Evolutionary conservation across 2,797 vertebrate species (phyloP).

Genomic region (Anabacerthia variegaticeps): DNA sequence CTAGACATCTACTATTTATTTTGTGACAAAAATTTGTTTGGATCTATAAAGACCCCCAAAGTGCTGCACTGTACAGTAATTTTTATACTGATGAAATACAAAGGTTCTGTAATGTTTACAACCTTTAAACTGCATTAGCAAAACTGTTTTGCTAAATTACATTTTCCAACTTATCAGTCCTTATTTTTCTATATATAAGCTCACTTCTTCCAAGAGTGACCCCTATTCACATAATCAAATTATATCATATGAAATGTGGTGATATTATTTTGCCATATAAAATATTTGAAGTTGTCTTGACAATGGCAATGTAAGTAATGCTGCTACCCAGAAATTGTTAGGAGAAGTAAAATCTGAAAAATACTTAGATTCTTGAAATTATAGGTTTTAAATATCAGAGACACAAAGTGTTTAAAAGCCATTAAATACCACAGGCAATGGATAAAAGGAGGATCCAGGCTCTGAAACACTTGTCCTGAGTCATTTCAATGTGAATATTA

Average conservation of each 20-base stretch:
- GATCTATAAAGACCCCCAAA: background rate
- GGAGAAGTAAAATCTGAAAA: background rate
- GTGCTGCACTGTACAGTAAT: background rate
- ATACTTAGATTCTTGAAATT: background rate
- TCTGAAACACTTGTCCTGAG: background rate
- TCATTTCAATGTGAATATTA: background rate
- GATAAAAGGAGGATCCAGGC: background rate
- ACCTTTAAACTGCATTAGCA: background rate
- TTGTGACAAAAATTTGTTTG: background rate
- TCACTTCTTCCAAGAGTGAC: background rate
- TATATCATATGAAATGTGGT: background rate
- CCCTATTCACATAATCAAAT: background rate
- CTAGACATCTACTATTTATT: background rate
- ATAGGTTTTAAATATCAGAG: background rate
- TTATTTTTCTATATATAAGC: slow-evolving; percentile 4
- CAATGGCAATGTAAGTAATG: background rate
- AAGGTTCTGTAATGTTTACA: background rate
- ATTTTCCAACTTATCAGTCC: background rate
- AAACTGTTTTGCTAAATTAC: background rate
- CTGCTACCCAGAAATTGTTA: background rate
- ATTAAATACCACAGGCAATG: background rate
- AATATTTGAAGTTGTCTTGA: background rate
- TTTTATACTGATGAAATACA: background rate
- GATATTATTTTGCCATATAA: background rate
- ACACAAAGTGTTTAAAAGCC: background rate